Conservation (phyloP, 2,113 vertebrate genomes). For the Cephalopholis sonnerati region DNA sequence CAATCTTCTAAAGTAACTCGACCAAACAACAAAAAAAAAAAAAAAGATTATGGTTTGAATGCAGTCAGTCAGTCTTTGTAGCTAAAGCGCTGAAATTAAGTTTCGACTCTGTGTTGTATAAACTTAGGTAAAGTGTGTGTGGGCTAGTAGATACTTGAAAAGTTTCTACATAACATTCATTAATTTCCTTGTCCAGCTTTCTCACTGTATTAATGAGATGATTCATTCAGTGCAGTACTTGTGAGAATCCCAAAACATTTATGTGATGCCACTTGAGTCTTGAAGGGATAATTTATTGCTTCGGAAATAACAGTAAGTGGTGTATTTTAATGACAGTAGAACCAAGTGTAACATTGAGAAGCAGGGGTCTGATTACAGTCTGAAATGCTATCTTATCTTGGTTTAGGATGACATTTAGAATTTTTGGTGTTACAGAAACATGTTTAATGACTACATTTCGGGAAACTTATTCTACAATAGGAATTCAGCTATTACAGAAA, state of each 20-base stretch:
- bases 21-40: neutral
- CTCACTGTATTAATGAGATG: neutral
- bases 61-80: neutral
- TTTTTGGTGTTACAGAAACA: too few species aligned
- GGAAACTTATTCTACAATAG: too few species aligned
- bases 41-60: too few species aligned
- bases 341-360: neutral
- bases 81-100: neutral
- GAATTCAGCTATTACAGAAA: too few species aligned
- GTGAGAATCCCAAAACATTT: neutral
- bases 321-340: neutral
- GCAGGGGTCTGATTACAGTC: neutral
- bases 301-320: neutral
- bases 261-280: neutral
- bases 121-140: neutral
- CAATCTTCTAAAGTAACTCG: neutral
- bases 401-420: too few species aligned
- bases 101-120: neutral
- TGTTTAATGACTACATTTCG: too few species aligned
- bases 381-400: too few species aligned
- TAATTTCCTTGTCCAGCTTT: neutral
- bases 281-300: conserved; percentile 1
- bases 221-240: neutral
- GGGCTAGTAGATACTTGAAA: neutral
- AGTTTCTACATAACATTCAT: neutral